Evolutionary conservation across 2,888 invertebrate genomes (phyloP).

Genomic region (Ceraclea dissimilis): DNA sequence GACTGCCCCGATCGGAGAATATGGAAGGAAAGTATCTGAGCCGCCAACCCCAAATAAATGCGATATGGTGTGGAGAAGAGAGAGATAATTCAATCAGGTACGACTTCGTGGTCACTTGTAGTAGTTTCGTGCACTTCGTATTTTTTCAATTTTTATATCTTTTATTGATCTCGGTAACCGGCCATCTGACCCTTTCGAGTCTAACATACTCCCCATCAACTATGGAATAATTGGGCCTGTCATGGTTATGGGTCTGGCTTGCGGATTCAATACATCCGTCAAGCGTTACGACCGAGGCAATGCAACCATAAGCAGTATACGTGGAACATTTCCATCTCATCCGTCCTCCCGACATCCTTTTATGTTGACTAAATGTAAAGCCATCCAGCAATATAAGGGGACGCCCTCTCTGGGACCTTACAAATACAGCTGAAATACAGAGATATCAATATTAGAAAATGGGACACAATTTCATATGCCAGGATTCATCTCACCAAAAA

Average conservation of each 20-base stretch:
- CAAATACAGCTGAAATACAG: constrained; percentile 6
- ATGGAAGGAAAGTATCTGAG: no score
- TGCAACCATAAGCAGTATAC: neutral
- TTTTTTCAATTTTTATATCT: no score
- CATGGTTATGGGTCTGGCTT: constrained; percentile 1
- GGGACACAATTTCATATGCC: no score
- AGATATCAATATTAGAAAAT: neutral
- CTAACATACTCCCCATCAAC: constrained; percentile 4
- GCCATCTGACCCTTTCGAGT: no score
- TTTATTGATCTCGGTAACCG: no score
- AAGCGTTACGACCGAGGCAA: neutral
- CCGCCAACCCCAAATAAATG: no score
- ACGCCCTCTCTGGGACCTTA: neutral
- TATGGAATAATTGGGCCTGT: neutral
- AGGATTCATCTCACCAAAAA: no score
- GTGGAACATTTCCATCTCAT: constrained; percentile 10
- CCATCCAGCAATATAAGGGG: neutral
- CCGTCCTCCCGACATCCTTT: neutral
- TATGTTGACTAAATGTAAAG: constrained; percentile 4
- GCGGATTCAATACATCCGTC: neutral
- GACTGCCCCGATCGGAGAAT: no score
- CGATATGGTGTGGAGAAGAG: no score
- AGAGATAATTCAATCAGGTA: no score
- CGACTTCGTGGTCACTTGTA: no score
- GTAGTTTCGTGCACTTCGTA: no score